Evolutionary conservation across 2,797 vertebrate species (phyloP).

Genomic region (Cynopterus sphinx): DNA sequence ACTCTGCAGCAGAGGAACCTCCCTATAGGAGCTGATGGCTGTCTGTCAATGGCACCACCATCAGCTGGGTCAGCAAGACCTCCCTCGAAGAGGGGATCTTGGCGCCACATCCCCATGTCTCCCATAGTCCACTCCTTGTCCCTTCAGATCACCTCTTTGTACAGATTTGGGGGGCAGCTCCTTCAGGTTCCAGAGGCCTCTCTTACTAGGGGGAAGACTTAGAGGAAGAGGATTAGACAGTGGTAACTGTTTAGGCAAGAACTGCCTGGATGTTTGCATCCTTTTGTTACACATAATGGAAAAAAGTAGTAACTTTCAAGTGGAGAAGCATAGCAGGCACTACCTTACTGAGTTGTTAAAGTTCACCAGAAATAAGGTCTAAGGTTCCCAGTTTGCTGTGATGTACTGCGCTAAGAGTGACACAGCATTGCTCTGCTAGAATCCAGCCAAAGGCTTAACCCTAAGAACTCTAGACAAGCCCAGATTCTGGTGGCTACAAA

Average conservation of each 20-base stretch:
- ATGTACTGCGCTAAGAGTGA: too few relatives aligned
- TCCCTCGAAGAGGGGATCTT: background rate
- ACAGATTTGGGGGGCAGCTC: background rate
- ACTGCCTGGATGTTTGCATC: background rate
- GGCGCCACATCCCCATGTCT: background rate
- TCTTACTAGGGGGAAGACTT: background rate
- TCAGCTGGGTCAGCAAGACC: background rate
- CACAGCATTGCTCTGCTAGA: accelerated
- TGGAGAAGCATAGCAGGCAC: background rate
- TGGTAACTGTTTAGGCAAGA: too few relatives aligned
- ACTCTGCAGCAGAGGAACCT: background rate
- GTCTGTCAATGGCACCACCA: too few relatives aligned
- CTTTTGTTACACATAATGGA: background rate
- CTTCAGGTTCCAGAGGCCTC: background rate
- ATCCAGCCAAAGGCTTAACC: background rate
- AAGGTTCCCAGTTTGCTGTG: accelerated
- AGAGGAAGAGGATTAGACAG: background rate
- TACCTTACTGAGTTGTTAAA: background rate
- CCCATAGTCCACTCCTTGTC: background rate
- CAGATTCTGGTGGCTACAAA: background rate
- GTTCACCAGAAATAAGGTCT: background rate
- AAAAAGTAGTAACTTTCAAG: background rate
- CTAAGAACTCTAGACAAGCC: background rate
- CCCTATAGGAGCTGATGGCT: background rate
- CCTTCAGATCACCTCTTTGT: background rate